Evolutionary conservation across 2,797 vertebrate species (phyloP).

Genomic region (Malacoctenus gilli): DNA sequence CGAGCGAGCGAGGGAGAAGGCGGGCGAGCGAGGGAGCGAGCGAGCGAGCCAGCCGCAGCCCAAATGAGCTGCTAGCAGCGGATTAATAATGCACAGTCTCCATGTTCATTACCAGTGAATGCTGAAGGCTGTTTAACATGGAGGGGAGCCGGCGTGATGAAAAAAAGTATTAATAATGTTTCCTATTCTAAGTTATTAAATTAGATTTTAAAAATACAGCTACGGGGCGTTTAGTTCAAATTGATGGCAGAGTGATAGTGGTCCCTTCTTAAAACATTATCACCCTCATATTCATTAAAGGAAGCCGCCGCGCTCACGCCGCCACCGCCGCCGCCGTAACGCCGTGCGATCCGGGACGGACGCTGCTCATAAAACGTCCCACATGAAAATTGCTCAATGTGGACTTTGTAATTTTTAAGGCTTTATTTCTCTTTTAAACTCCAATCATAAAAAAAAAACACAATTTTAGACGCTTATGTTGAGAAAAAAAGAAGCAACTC

Average conservation of each 20-base stretch:
- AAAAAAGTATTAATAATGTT: conserved; percentile 99
- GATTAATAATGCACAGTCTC: conserved; percentile 98
- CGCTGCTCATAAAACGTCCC: too few relatives aligned
- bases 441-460: too few relatives aligned
- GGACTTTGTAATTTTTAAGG: too few relatives aligned
- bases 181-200: conserved; percentile 99
- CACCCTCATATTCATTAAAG: conserved; percentile 78
- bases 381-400: too few relatives aligned
- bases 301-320: conserved; percentile 71
- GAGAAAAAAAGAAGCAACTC: too few relatives aligned
- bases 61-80: conserved; percentile 94
- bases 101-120: conserved; percentile 96
- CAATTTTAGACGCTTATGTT: too few relatives aligned
- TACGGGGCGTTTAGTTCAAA: conserved; percentile 96
- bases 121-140: conserved; percentile 99
- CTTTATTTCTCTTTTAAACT: too few relatives aligned
- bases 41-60: conserved; percentile 75
- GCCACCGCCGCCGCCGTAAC: too few relatives aligned
- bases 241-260: conserved; percentile 97
- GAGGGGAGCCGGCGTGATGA: conserved; percentile 94
- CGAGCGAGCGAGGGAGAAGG: too few relatives aligned
- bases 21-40: too few relatives aligned
- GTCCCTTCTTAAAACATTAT: conserved; percentile 85
- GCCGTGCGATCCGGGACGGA: too few relatives aligned
- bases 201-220: conserved; percentile 99